These are phyloP conservation scores for Acyrthosiphon pisum DNA, from an alignment of 1,140 invertebrate genomes.

Conservation along the genomic window DNA sequence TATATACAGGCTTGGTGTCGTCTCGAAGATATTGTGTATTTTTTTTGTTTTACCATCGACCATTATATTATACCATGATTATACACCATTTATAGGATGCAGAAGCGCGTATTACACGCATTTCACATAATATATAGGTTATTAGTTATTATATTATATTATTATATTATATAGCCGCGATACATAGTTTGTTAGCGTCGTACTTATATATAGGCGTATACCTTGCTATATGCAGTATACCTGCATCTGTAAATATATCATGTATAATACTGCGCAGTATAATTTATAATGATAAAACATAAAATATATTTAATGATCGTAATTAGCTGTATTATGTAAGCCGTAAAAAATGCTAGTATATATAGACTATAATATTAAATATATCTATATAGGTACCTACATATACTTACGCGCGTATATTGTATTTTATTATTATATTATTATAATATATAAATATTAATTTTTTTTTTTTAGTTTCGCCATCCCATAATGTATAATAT, in stretches of 20 bases:
- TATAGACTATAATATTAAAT: background rate
- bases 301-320: slow-evolving; percentile 9
- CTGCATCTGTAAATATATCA: no score
- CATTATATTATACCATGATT: no score
- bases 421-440: background rate
- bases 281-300: slow-evolving; percentile 9
- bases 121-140: background rate
- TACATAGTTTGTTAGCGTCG: background rate
- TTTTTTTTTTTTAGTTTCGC: slow-evolving; percentile 3
- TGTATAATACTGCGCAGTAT: background rate
- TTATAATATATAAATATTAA: slow-evolving; percentile 1
- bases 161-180: background rate
- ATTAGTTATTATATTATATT: background rate
- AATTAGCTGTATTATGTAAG: background rate
- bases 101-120: background rate
- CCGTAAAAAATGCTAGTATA: background rate
- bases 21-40: background rate
- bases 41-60: background rate
- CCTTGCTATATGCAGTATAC: no score
- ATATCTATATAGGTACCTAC: background rate
- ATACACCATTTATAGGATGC: background rate
- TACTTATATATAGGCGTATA: no score
- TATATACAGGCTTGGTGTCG: no score
- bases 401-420: background rate
- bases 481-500: background rate